phyloP scores from a whole-genome alignment of 1,140 invertebrate genomes.

The Pentalonia nigronervosa region DNA sequence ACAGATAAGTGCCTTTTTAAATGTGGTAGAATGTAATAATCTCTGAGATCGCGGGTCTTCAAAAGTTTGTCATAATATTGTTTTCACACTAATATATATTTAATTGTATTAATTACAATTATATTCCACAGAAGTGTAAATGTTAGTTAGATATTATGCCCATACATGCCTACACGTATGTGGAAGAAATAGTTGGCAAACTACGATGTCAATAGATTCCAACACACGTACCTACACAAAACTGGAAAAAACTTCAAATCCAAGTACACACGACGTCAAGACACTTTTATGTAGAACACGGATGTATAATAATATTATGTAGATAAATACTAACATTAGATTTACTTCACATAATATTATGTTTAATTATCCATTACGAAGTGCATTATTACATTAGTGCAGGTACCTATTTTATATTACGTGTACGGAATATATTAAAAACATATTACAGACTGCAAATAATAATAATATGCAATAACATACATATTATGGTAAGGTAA shows the following conservation, averaged over 20 bases:
- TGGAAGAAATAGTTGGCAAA: not conserved
- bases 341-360: not conserved
- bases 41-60: no score
- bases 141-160: no score
- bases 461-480: not conserved
- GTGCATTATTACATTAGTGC: not conserved
- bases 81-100: no score
- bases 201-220: not conserved
- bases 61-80: no score
- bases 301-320: not conserved
- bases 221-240: not conserved
- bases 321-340: conserved; percentile 10
- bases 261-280: not conserved
- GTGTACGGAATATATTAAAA: not conserved
- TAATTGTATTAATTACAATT: no score
- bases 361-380: not conserved
- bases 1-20: no score
- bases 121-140: no score
- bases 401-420: not conserved
- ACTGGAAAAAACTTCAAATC: not conserved
- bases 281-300: not conserved
- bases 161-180: no score
- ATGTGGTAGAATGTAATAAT: no score
- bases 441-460: not conserved
- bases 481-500: not conserved